Base-by-base conservation (phyloP, 2,797 vertebrate species). In the Orientallactaga sibirica region DNA sequence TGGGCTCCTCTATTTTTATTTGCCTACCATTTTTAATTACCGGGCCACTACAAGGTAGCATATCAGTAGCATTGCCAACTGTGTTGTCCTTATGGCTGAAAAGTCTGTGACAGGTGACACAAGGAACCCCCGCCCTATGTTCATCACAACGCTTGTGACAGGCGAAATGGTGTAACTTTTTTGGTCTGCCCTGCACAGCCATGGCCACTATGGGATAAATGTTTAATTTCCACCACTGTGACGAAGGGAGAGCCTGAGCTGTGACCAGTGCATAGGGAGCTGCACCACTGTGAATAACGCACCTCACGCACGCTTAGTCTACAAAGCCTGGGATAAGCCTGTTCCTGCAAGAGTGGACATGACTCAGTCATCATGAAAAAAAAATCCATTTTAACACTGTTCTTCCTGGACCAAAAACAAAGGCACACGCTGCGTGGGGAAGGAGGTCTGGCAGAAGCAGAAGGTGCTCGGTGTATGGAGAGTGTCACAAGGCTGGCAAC, bases 21-120 rank as follows among this genome's bases (percentile, higher is more conserved):
- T 97, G 96, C 67, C 19, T 96, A 97, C 97, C 96, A 95, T 95
- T 98, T 98, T 95, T 94, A 98, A 98, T 98, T 97, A 98, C 94
- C 95, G 91, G 95, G 94, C 96, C 97, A 98, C 97, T 96, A 97
- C 96, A 96, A 98, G 96, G 96, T 95, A 96, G 97, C 96, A 94
- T 95, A 95, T 95, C 95, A 95, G 96, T 93, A 96, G 88, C 94
- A 88, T 33, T 95, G 96, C 94, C 97, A 97, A 97, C 90, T 94
- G 77, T 27, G 80, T 82, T 0, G 0, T 84, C 97, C 96, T 96
- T 97, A 95, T 86, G 80, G 95, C 87, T 77, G 89, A 94, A 94
- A 96, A 95, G 95, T 95, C 96, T 96, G 86, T 1, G 96, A 91
- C 76, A 93, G 90, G 66, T 29, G 86, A 88, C 77, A 33, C 73